A percentile compares a stretch with the other conserved stretches of the same genome.
Conservation (phyloP, 2,113 vertebrate species). For the Tilapia sparmanii region DNA sequence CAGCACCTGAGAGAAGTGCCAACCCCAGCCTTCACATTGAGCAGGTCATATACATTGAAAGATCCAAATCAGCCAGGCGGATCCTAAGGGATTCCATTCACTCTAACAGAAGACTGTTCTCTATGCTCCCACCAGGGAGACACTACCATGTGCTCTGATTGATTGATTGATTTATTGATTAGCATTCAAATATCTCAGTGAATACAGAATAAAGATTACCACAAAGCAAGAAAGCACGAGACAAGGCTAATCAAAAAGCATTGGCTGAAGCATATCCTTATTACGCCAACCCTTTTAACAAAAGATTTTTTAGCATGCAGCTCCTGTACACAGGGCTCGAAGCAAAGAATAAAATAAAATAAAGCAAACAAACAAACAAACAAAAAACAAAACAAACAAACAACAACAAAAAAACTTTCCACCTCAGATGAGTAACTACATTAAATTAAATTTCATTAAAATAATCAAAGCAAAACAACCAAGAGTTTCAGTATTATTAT, state of each 20-base stretch:
- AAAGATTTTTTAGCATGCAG: background rate
- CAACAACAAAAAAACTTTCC: background rate
- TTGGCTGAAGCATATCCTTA: background rate
- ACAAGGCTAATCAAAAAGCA: background rate
- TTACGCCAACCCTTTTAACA: background rate
- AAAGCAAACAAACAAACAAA: background rate
- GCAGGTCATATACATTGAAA: background rate
- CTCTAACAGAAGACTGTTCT: background rate
- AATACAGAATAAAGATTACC: background rate
- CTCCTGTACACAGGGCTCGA: background rate
- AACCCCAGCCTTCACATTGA: background rate
- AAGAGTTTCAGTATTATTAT: too few relatives aligned
- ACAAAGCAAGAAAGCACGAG: background rate
- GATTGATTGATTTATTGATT: background rate
- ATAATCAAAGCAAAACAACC: too few relatives aligned
- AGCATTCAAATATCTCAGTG: background rate
- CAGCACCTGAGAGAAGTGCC: background rate
- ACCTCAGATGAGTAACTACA: background rate
- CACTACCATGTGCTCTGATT: background rate
- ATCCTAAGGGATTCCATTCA: background rate
- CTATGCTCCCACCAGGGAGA: background rate
- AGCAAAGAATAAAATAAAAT: background rate
- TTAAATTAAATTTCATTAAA: background rate
- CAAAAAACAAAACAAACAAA: background rate
- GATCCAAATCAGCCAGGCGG: background rate